Conservation (phyloP, 23 tunicate species). For the Phallusia fumigata region DNA sequence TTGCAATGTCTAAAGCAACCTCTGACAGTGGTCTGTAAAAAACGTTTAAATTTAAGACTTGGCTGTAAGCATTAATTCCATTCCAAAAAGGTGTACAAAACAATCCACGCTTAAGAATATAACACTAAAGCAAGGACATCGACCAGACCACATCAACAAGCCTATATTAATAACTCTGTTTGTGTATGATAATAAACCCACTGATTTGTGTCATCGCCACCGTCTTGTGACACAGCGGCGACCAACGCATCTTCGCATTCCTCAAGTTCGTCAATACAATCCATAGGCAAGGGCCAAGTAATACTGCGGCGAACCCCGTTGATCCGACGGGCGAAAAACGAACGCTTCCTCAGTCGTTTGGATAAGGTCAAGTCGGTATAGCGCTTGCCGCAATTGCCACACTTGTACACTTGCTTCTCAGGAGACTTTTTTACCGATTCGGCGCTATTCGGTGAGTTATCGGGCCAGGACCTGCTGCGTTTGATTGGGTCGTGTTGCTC, state of each 20-base stretch:
- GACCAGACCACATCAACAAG: too few species aligned
- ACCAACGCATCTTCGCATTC: neutral
- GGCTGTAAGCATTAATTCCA: too few species aligned
- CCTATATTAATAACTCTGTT: too few species aligned
- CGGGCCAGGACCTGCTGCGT: neutral
- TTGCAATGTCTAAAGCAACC: too few species aligned
- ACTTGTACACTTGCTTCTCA: constrained; percentile 8
- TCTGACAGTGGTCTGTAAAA: too few species aligned
- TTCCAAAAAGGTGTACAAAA: too few species aligned
- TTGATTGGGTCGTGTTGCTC: too few species aligned
- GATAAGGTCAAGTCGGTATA: constrained; percentile 8
- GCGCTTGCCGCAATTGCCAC: constrained; percentile 43
- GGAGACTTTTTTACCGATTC: neutral
- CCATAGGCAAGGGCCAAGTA: constrained; percentile 70
- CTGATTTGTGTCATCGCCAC: constrained; percentile 1
- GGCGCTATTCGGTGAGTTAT: neutral
- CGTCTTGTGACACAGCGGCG: neutral
- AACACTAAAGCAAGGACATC: too few species aligned
- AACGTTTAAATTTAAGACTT: too few species aligned
- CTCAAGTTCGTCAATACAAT: constrained; percentile 38
- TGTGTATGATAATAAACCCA: neutral
- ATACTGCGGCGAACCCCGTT: constrained; percentile 18
- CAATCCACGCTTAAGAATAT: too few species aligned
- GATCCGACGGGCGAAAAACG: neutral
- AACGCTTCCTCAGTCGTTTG: neutral